phyloP scores from a whole-genome alignment of 2,113 vertebrate species.

The Elephas maximus region DNA sequence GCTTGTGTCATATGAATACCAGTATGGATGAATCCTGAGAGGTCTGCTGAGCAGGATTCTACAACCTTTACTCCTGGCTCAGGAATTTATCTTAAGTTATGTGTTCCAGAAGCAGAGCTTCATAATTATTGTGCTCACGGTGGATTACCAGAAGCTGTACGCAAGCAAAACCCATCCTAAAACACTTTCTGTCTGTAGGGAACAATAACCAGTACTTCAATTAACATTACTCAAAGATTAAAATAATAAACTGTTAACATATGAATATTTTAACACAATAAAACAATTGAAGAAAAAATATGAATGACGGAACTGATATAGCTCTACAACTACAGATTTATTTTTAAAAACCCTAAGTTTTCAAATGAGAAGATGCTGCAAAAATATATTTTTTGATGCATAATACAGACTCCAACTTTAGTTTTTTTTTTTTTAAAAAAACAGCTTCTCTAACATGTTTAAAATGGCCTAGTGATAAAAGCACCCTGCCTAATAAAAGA shows the following conservation, averaged over 20 bases:
- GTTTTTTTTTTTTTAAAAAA: not conserved
- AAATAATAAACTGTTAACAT: slow-evolving; percentile 60
- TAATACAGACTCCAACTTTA: slow-evolving; percentile 27
- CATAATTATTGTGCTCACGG: slow-evolving; percentile 85
- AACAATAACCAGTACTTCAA: slow-evolving; percentile 71
- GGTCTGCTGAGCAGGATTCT: slow-evolving; percentile 82
- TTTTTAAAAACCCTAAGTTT: slow-evolving; percentile 24
- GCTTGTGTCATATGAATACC: slow-evolving; percentile 84
- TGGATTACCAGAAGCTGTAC: slow-evolving; percentile 80
- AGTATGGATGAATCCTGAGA: slow-evolving; percentile 79
- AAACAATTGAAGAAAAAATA: slow-evolving; percentile 45
- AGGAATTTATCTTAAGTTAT: slow-evolving; percentile 82
- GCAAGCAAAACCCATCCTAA: slow-evolving; percentile 75
- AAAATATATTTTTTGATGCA: slow-evolving; percentile 19
- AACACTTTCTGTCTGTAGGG: slow-evolving; percentile 70
- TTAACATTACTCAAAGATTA: slow-evolving; percentile 77
- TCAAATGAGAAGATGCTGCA: not conserved
- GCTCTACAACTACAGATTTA: not conserved
- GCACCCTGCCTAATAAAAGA: not conserved
- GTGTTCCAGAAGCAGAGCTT: slow-evolving; percentile 78
- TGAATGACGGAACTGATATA: slow-evolving; percentile 33
- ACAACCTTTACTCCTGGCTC: slow-evolving; percentile 86
- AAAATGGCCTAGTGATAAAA: not conserved
- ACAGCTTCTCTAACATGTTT: not conserved
- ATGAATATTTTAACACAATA: slow-evolving; percentile 58